phyloP scores from a whole-genome alignment of 2,797 vertebrate genomes.

The Myotis myotis region DNA sequence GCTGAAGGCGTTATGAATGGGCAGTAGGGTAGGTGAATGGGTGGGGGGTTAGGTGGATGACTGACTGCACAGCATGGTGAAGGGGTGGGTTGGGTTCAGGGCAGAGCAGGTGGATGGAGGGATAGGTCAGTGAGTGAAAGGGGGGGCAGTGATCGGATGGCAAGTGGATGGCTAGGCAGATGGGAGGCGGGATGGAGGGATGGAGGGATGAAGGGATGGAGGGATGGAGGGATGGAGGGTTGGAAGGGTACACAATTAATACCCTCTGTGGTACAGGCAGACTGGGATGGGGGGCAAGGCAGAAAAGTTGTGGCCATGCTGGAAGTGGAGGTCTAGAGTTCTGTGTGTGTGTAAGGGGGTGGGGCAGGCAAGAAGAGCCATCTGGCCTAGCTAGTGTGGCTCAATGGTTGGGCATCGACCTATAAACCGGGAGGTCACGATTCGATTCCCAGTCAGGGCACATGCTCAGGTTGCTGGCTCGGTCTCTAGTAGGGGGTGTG shows the following conservation, averaged over 20 bases:
- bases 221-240: neutral
- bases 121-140: neutral
- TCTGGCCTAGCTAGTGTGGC: neutral
- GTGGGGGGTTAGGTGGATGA: neutral
- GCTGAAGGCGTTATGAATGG: neutral
- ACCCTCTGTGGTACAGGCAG: neutral
- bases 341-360: too few species aligned
- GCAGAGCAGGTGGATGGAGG: neutral
- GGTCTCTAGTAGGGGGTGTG: neutral
- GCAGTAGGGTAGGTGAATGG: too few species aligned
- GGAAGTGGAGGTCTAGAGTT: neutral
- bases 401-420: neutral
- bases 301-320: neutral
- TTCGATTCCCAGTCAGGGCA: neutral
- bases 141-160: too few species aligned
- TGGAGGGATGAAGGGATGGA: too few species aligned
- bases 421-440: neutral
- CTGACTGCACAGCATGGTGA: neutral
- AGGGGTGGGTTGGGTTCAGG: neutral
- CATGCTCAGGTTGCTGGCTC: neutral
- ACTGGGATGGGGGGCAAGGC: neutral
- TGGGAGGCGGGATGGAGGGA: accelerated
- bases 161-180: neutral
- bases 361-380: neutral
- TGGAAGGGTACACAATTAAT: neutral